Evolutionary conservation across 30 jellyfish, hydroid and myxozoan species (phyloP), one percentile per base, ranked within the genome.

Genomic region (Hydra vulgaris): DNA sequence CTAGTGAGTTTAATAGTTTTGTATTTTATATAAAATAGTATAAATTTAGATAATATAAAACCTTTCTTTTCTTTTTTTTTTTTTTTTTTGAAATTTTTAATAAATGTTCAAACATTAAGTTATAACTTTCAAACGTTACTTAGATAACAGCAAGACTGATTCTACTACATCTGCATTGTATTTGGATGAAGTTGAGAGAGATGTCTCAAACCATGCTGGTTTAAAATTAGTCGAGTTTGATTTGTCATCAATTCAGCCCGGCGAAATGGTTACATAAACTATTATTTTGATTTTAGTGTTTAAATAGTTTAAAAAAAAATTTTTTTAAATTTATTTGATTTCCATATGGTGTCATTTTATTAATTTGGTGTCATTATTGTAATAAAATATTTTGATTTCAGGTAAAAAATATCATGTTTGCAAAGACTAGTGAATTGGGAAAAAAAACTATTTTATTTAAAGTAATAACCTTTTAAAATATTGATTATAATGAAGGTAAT

Each of bases 201-300:
- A 27, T 8, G 84, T 24, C 0, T 84, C 26, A 26, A 78, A 25
- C 1, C 85, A 25, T 17, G 82, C 73, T n/a, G 79, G 79, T 1
- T n/a, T 72, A 24, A 54, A 54, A 1, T 86, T 81, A 74, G 81
- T 88, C 27, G 17, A 26, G 24, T 88, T 88, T 66, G 92, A 82
- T 0, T 67, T 73, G 53, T 88, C 80, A 25, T 79, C 74, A 17
- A 56, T 88, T 0, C 80, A 67, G 18, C 83, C 96, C 0, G 92
- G 80, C 18, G 86, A 78, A 66, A 72, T 78, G 93, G 96, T 88
- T 21, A 54, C 71, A 17, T 15, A 0, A 15, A n/a, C 12, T 26
- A 7, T 25, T 21, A 0, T 21, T 73, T 26, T 15, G 17, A 26
- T 8, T 4, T 17, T 23, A 40, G 8, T 3, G 61, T 40, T 40